Percentiles rank a stretch among this genome's conserved stretches.
These are phyloP conservation scores for Sebastes umbrosus DNA, from an alignment of 2,797 vertebrate species.

Conservation along the genomic window DNA sequence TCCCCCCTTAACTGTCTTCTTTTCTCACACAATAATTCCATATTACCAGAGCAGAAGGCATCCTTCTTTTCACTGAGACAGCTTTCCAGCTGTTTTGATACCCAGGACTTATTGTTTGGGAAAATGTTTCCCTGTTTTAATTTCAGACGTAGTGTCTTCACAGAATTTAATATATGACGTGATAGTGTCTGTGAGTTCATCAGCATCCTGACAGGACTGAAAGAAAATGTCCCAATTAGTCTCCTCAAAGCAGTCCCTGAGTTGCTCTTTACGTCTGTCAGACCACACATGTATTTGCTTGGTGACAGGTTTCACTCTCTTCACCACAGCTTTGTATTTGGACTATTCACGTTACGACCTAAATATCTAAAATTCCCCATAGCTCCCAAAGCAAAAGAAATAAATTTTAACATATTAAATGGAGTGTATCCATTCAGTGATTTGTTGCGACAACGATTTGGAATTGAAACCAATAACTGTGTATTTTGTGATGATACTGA, in stretches of 20 bases:
- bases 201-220: neutral
- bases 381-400: no score
- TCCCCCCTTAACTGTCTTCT: neutral
- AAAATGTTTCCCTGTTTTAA: neutral
- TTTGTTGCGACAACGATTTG: no score
- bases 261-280: neutral
- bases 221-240: conserved; percentile 1
- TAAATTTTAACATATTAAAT: no score
- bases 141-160: neutral
- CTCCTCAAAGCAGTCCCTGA: neutral
- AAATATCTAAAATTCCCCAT: no score
- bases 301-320: neutral
- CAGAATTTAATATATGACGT: neutral
- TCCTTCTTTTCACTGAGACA: neutral
- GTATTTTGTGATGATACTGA: no score
- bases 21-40: neutral
- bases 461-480: no score
- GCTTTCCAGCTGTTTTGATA: neutral
- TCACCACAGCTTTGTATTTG: neutral
- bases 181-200: neutral
- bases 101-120: neutral
- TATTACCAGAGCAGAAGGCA: neutral
- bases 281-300: conserved; percentile 1
- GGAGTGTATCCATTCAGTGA: no score
- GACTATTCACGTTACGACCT: neutral